Evolutionary conservation across 2,888 invertebrate species (phyloP), one percentile per base, ranked within the genome.

Genomic region (Cryptosula pallasiana): DNA sequence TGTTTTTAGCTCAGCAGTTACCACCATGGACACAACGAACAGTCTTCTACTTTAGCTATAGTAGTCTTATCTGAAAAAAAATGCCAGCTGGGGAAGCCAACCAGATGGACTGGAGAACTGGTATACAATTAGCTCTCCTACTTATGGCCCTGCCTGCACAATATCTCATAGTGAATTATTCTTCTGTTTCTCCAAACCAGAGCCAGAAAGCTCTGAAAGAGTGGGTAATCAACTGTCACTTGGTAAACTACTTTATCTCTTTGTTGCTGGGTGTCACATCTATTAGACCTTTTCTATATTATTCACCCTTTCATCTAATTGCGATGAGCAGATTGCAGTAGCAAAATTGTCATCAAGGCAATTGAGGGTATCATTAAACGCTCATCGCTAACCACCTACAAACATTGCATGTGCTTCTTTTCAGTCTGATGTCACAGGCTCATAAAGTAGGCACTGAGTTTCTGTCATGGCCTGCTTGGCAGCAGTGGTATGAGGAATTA

Each of bases 71-170:
- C 20, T 45, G 20, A 45, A n/a, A n/a, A 45, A 45, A 45, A 57
- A 63, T 63, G 63, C 63, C 63, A 9, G 63, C 25, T 16, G 25
- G 27, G 9, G 69, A 69, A 16, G 35, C 13, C 32, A 81, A 81
- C 80, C 80, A 79, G 16, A 63, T 80, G 58, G 80, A 81, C 55
- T 73, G 81, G 69, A 75, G 79, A 69, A 81, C 81, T 55, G 79
- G 76, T 2, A 32, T 82, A 9, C 82, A 83, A 73, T 76, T 84
- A 58, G 78, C 80, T 5, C 73, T 83, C 34, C 76, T 85, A 32
- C 74, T 85, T 16, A 72, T 84, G 29, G 82, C 83, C 29, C 79
- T 85, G 13, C 85, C 85, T 13, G 77, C 78, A 20, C 85, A 85
- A 78, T 84, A 82, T 76, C 74, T 84, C 13, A 75, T 85, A 34